These are phyloP conservation scores for Loris lydekkerianus DNA, from an alignment of 2,797 vertebrate genomes.

Conservation along the genomic window DNA sequence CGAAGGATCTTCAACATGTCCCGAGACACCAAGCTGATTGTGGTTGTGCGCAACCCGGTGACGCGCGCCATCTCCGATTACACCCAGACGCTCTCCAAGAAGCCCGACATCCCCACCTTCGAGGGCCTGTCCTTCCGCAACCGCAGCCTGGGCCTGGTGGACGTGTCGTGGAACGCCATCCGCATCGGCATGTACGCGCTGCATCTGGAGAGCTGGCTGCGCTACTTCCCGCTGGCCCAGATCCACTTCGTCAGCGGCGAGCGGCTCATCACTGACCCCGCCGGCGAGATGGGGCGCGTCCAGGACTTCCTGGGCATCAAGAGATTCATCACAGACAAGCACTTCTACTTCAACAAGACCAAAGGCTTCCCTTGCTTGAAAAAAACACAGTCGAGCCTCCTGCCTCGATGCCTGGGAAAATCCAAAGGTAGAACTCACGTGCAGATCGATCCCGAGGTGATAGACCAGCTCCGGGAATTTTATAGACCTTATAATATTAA, in stretches of 20 bases:
- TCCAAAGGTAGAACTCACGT: conserved; percentile 98
- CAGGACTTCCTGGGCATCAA: conserved; percentile 98
- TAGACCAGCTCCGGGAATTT: conserved; percentile 97
- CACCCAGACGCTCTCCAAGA: conserved; percentile 98
- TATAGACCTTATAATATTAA: conserved; percentile 97
- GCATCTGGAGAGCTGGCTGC: conserved; percentile 97
- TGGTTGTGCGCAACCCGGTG: conserved; percentile 97
- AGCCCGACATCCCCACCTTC: conserved; percentile 97
- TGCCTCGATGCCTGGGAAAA: conserved; percentile 97
- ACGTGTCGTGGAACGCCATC: conserved; percentile 97
- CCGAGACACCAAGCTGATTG: conserved; percentile 95
- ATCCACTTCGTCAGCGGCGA: conserved; percentile 99
- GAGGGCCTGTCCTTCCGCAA: conserved; percentile 97
- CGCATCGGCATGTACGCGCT: conserved; percentile 97
- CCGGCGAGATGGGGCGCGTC: conserved; percentile 96
- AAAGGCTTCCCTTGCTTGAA: conserved; percentile 99
- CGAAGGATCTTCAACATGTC: conserved; percentile 96
- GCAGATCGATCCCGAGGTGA: conserved; percentile 96
- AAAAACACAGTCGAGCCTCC: conserved; percentile 93
- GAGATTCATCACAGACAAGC: conserved; percentile 96
- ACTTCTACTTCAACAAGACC: conserved; percentile 99
- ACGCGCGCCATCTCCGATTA: conserved; percentile 98
- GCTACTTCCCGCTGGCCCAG: conserved; percentile 95
- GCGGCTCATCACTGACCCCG: conserved; percentile 96
- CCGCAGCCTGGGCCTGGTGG: conserved; percentile 93